These are phyloP conservation scores for Coelopa pilipes DNA, from an alignment of 2,888 invertebrate genomes.

Conservation along the genomic window DNA sequence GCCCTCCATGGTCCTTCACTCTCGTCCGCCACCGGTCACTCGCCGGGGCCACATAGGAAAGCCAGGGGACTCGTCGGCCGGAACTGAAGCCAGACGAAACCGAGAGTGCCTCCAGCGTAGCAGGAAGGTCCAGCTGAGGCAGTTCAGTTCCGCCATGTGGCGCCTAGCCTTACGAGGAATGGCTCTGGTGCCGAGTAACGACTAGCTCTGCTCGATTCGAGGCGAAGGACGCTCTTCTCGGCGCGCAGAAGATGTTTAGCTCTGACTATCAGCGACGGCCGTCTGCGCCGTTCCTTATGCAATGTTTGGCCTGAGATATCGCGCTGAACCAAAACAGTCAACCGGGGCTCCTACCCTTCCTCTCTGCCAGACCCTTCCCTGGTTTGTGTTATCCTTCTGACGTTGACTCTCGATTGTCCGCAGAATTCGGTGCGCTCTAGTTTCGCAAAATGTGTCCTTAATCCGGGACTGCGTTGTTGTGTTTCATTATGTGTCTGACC, in stretches of 20 bases:
- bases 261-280: too few relatives aligned
- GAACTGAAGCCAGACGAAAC: neutral
- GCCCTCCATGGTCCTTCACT: too few relatives aligned
- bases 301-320: neutral
- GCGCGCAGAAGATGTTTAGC: too few relatives aligned
- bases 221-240: too few relatives aligned
- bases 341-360: too few relatives aligned
- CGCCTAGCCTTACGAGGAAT: too few relatives aligned
- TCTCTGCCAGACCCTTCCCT: too few relatives aligned
- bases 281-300: neutral
- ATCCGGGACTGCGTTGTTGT: constrained; percentile 32
- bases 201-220: too few relatives aligned
- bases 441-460: constrained; percentile 48
- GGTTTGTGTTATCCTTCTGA: neutral
- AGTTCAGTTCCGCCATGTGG: neutral
- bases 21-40: too few relatives aligned
- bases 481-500: constrained; percentile 22
- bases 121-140: neutral
- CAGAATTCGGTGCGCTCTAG: constrained; percentile 54
- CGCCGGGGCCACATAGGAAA: too few relatives aligned
- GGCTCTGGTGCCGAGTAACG: too few relatives aligned
- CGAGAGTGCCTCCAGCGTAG: constrained; percentile 5
- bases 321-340: constrained; percentile 6
- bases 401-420: constrained; percentile 30
- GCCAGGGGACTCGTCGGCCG: too few relatives aligned